Evolutionary conservation across 1,140 invertebrate genomes (phyloP).

Genomic region (Drosophila leontia): DNA sequence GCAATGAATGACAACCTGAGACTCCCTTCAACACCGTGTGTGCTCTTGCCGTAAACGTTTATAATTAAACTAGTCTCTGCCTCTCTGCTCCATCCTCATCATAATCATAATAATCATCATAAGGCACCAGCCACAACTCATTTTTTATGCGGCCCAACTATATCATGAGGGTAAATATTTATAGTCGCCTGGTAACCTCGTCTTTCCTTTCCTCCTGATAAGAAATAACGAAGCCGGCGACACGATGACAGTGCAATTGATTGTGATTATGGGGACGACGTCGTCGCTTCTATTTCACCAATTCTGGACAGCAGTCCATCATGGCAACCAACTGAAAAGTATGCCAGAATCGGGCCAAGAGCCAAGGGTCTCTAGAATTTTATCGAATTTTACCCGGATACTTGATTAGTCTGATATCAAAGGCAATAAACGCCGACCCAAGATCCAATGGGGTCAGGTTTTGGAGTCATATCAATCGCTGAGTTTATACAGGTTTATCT

Average conservation of each 20-base stretch:
- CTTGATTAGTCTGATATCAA: slow-evolving; percentile 81
- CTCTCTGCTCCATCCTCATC: slow-evolving; percentile 27
- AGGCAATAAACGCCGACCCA: slow-evolving; percentile 54
- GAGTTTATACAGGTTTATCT: slow-evolving; percentile 44
- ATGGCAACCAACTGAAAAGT: slow-evolving; percentile 39
- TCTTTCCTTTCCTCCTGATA: slow-evolving; percentile 66
- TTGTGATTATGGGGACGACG: slow-evolving; percentile 42
- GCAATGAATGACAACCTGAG: slow-evolving; percentile 37
- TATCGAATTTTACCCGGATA: slow-evolving; percentile 57
- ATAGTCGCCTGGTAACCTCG: slow-evolving; percentile 79
- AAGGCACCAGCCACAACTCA: slow-evolving; percentile 43
- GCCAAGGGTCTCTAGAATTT: slow-evolving; percentile 39
- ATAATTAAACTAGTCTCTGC: slow-evolving; percentile 56
- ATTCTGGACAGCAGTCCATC: slow-evolving; percentile 63
- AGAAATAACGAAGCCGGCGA: slow-evolving; percentile 36
- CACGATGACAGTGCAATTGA: slow-evolving; percentile 53
- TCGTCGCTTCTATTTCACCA: slow-evolving; percentile 65
- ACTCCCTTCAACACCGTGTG: neutral
- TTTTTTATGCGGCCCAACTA: slow-evolving; percentile 51
- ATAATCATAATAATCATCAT: slow-evolving; percentile 45
- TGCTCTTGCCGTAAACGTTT: slow-evolving; percentile 42
- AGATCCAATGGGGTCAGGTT: slow-evolving; percentile 42
- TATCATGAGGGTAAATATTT: slow-evolving; percentile 77
- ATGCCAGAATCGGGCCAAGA: slow-evolving; percentile 2
- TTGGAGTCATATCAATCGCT: slow-evolving; percentile 39